Base-by-base conservation (phyloP, 1,140 invertebrate genomes). In the Euschistus heros region DNA sequence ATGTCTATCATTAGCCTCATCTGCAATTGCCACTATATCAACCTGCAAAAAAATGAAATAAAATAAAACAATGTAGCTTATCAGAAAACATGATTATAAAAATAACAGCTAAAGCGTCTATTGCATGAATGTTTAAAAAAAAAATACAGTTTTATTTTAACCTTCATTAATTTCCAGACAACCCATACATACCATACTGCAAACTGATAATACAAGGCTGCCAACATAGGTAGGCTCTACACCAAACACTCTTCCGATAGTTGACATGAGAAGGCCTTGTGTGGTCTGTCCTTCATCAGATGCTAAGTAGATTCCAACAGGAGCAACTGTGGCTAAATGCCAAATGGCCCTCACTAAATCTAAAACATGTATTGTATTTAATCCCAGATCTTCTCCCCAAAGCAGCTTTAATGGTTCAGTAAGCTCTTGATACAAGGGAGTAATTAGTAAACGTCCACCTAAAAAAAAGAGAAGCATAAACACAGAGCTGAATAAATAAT, bases 1-100 rank as follows among this genome's bases (percentile, higher is more conserved):
- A 75, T 94, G 92, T 74, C 93, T 93, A 73, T 94, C 92, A 76
- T 94, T 94, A 0, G 90, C 89, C 70, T 94, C 91, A 68, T 92
- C 89, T 0, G 91, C 86, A 27, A 92, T 84, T 24, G 81, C 80
- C n/a, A 79, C 80, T 75, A 91, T 78, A 75, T 88, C 87, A 24
- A 77, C 77, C 85, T 87, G 70, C 8, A 77, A 73, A 65, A 66
- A 68, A 47, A 66, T 3, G 4, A 47, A 17, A 47, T 4, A 47
- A 47, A 47, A 15, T 47, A 15, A 17, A 47, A 2, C 2, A 30
- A 30, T 30, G 7, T 30, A 30, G 2, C 2, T 30, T 4, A 30
- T 30, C 27, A 30, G 3, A 30, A 7, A 30, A n/a, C n/a, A n/a
- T n/a, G n/a, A n/a, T n/a, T n/a, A n/a, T n/a, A n/a, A n/a, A n/a